Evolutionary conservation across 2,797 vertebrate species (phyloP), one percentile per base, ranked within the genome.

Genomic region (Halcyon leucocephala): DNA sequence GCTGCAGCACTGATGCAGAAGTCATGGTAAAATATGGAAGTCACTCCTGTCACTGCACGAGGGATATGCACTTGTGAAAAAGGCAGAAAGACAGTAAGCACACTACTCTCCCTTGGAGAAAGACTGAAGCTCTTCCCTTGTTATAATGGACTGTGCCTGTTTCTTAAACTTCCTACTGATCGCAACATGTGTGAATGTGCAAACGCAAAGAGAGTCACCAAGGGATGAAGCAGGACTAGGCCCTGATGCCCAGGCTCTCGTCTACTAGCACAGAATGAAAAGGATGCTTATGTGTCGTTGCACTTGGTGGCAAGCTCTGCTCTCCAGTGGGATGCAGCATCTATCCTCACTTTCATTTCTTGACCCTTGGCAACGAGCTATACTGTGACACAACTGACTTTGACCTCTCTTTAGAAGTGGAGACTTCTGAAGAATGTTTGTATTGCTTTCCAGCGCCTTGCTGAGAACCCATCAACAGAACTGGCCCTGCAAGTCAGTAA

Each of bases 381-480:
- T 41, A 89, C 83, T 58, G 98, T 97, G 85, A 98, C 87, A 28
- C 91, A 54, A 2, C 98, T 95, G 89, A 98, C 77, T 96, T 98
- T 97, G 9, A 97, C 96, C 80, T 97, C 97, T 99, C 94, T 98
- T 98, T 93, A 98, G 91, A 80, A 99, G 94, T 19, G 97, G 87
- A 14, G 98, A 98, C 76, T 93, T 98, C 90, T 98, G 98, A 54
- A 98, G 86, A 4, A 95, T 98, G 91, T 98, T 98, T 69, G 98
- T 95, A 42, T 97, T 98, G 9, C 92, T 97, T 54, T 98, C 95
- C 64, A 98, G 95, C 55, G 88, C 80, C 90, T 95, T 97, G 44
- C 97, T 86, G 12, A 98, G 80, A 28, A 88, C 62, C 98, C 98
- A 44, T 41, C 62, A 33, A 91, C 71, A 35, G 35, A 87, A 79